phyloP scores from a whole-genome alignment of 1,140 invertebrate species.

The Calosoma granatense region DNA sequence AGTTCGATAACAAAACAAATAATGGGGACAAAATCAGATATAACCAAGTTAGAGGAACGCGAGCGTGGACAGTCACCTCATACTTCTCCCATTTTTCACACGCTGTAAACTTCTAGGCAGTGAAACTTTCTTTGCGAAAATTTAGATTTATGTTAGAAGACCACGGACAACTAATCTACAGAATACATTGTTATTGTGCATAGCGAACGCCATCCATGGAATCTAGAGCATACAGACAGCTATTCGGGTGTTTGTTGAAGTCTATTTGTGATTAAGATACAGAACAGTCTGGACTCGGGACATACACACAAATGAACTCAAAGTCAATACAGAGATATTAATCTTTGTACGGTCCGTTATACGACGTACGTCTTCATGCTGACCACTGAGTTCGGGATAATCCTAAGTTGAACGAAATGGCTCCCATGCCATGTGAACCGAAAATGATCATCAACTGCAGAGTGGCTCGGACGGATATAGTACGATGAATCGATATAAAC shows the following conservation, averaged over 20 bases:
- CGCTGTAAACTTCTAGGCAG: background rate
- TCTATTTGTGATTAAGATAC: too few relatives aligned
- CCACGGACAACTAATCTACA: background rate
- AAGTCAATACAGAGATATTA: background rate
- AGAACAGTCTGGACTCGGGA: too few relatives aligned
- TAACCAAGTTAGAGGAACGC: background rate
- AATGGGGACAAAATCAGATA: too few relatives aligned
- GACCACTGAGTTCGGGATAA: background rate
- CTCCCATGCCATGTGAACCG: background rate
- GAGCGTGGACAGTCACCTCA: background rate
- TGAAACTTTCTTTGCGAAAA: background rate
- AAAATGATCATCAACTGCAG: too few relatives aligned
- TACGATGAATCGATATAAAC: background rate
- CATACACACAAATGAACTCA: background rate
- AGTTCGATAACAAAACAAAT: too few relatives aligned
- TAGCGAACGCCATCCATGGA: background rate
- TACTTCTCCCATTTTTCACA: background rate
- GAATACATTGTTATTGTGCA: background rate
- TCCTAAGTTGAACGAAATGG: background rate
- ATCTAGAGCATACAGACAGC: too few relatives aligned
- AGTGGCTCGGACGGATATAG: background rate
- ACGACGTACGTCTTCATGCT: background rate
- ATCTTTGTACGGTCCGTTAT: background rate
- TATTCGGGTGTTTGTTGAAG: too few relatives aligned
- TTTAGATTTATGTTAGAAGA: background rate